Evolutionary conservation across 2,888 invertebrate genomes (phyloP), one percentile per base, ranked within the genome.

Genomic region (Caradrina kadenii): DNA sequence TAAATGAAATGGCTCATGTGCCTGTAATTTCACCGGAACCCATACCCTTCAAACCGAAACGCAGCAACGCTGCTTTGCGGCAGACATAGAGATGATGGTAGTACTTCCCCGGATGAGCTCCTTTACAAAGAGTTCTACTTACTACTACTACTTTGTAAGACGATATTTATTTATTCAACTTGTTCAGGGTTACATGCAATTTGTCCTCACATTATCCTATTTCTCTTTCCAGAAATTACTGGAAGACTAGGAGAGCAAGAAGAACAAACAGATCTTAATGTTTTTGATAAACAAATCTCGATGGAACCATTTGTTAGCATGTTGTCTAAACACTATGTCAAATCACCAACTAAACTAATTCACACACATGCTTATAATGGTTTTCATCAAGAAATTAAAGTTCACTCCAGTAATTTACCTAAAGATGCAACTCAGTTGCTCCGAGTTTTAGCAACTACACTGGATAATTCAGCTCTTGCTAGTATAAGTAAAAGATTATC

Each of bases 371-470:
- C 49, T 6, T 73, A 73, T 58, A 79, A 76, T 42, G 74, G 73
- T 21, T 76, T 53, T n/a, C 79, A 79, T 21, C 67, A 73, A 79
- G 79, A 79, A 67, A 63, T 67, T 45, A 76, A 76, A 79, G 45
- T 79, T 26, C 73, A 67, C 10, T 26, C 76, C 26, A 50, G 45
- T n/a, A 31, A 56, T 22, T 50, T 67, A 35, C 52, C 67, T 19
- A 56, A 73, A 63, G 56, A 76, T 49, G 15, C 52, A 53, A 50
- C n/a, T 15, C 45, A 42, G 19, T 63, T 79, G 53, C 22, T 76
- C 17, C 53, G 53, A 48, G 63, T 35, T 22, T 67, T 76, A 52
- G 79, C 73, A 5, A 58, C 15, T 45, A 45, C 56, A 1, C 42
- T 67, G 21, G 55, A 67, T 56, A 73, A 63, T 26, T 42, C 73